Evolutionary conservation across 2,888 invertebrate genomes (phyloP), one percentile per base, ranked within the genome.

Genomic region (Drosophila hamatofila): DNA sequence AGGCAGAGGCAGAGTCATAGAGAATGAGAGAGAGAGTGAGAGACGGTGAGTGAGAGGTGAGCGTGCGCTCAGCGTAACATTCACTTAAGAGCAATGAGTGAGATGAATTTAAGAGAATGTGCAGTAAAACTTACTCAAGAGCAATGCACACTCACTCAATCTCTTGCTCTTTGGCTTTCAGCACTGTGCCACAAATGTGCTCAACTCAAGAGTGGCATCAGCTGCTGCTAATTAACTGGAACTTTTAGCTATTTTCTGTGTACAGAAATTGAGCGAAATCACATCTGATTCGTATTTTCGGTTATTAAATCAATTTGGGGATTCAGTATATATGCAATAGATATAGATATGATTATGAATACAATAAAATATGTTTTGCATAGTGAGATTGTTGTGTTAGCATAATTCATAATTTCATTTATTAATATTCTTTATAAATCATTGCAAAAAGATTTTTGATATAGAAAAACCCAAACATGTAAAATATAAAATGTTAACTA

Each of bases 191-290:
- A 8, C 35, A n/a, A 12, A n/a, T n/a, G n/a, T n/a, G 0, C 27
- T 33, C 37, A 12, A 18, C 35, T 63, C 44, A 48, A 42, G 49
- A 33, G 18, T 12, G 55, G 11, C 37, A 79, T 75, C 75, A 75
- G 75, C 75, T 75, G 80, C 75, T 80, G 42, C 16, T 49, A 63
- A 75, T 55, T 63, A 64, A 75, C 52, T 57, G 25, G 14, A 54
- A 49, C 12, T 44, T 52, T 7, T 21, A 23, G 30, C 33, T 48
- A 25, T 55, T 64, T 21, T 16, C n/a, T 14, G 44, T 37, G 8
- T 8, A 21, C 16, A 27, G 8, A 27, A 27, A 25, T 42, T 41
- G 66, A 66, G 44, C 30, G 21, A 30, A 44, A 27, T 16, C 11
- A 4, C 18, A 12, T 37, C 30, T 49, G 49, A 21, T 21, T 8